Conservation (phyloP, 1,140 invertebrate genomes). For the Babylonia areolata region DNA sequence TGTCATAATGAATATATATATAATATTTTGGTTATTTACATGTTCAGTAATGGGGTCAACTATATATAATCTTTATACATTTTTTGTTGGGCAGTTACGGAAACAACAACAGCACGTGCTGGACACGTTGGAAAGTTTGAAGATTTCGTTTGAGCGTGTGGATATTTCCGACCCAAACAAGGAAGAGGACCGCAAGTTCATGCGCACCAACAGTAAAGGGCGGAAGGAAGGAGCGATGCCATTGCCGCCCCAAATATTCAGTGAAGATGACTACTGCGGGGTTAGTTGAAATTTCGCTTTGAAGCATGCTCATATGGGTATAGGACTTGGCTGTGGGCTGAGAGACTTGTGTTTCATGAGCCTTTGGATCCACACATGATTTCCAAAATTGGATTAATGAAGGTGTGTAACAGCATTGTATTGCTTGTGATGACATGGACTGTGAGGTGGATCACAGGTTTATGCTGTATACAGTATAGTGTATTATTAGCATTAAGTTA, state of each 20-base stretch:
- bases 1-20: not conserved
- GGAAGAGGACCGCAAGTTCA: constrained; percentile 92
- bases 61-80: not conserved
- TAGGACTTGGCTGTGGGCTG: no score
- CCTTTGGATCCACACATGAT: no score
- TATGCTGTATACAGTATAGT: no score
- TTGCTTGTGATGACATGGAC: no score
- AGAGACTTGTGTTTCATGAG: no score
- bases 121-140: constrained; percentile 93
- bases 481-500: no score
- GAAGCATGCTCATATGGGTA: no score
- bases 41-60: not conserved
- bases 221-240: constrained; percentile 82
- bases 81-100: constrained; percentile 85
- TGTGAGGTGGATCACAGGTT: no score
- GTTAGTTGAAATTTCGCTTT: no score
- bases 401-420: no score
- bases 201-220: constrained; percentile 89
- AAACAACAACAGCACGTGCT: constrained; percentile 93
- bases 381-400: no score
- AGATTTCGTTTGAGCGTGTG: constrained; percentile 89
- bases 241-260: constrained; percentile 95
- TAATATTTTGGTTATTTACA: not conserved
- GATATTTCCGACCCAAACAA: constrained; percentile 95
- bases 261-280: constrained; percentile 93